These are phyloP conservation scores for Dione vanillae DNA, from an alignment of 2,888 invertebrate species.

Conservation along the genomic window DNA sequence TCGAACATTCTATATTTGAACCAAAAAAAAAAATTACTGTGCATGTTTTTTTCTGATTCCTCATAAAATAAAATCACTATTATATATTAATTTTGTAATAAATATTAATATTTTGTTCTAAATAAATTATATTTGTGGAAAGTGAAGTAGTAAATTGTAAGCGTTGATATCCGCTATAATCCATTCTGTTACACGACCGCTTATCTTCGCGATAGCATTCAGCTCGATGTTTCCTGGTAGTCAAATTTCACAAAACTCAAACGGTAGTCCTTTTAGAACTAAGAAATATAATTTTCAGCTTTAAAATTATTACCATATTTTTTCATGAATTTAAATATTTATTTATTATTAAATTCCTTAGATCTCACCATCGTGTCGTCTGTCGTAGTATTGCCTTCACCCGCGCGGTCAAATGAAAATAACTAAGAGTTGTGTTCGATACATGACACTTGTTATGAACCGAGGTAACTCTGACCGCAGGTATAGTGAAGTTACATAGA, in stretches of 20 bases:
- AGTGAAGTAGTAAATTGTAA: conserved; percentile 41
- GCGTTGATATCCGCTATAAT: conserved; percentile 42
- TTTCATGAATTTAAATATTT: not conserved
- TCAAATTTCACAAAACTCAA: conserved; percentile 40
- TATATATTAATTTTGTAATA: conserved; percentile 7
- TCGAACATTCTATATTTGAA: too few relatives aligned
- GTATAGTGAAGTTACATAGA: too few relatives aligned
- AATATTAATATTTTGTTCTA: conserved; percentile 10
- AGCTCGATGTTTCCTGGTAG: conserved; percentile 40
- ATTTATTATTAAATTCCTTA: too few relatives aligned
- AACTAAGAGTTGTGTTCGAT: too few relatives aligned
- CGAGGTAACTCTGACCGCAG: too few relatives aligned
- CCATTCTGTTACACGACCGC: conserved; percentile 46
- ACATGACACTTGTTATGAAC: too few relatives aligned
- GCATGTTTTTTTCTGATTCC: not conserved
- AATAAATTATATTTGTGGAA: conserved; percentile 27
- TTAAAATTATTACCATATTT: too few relatives aligned
- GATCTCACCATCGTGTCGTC: too few relatives aligned
- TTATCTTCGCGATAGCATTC: conserved; percentile 44
- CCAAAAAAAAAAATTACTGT: too few relatives aligned
- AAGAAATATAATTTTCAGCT: not conserved
- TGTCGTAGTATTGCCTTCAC: too few relatives aligned
- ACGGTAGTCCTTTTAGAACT: conserved; percentile 8
- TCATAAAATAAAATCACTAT: not conserved
- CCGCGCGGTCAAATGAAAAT: too few relatives aligned